phyloP scores from a whole-genome alignment of 2,888 invertebrate species.

The Oxytorus armatus region DNA sequence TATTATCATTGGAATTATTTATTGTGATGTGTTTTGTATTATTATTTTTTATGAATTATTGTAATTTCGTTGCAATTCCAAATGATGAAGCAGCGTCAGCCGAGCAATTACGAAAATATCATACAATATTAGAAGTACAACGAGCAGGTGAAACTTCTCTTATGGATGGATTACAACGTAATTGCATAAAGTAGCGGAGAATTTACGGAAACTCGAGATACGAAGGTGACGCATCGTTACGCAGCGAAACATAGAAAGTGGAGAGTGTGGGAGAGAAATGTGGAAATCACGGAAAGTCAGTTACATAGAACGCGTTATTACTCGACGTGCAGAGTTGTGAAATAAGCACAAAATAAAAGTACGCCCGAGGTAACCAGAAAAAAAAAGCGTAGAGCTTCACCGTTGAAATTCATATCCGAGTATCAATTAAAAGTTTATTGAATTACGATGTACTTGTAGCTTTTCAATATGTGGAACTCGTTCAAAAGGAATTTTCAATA shows the following conservation, averaged over 20 bases:
- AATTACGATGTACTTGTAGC: too few species aligned
- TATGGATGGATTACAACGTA: conserved; percentile 54
- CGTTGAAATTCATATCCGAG: neutral
- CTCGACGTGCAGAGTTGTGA: neutral
- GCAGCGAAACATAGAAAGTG: conserved; percentile 25
- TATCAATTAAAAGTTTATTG: too few species aligned
- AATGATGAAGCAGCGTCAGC: neutral
- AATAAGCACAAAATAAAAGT: neutral
- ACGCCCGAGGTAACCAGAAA: neutral
- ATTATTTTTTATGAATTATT: neutral
- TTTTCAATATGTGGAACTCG: neutral
- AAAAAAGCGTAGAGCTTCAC: neutral
- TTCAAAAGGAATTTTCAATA: too few species aligned
- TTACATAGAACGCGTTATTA: conserved; percentile 11
- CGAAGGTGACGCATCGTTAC: conserved; percentile 32
- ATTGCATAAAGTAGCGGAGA: conserved; percentile 55
- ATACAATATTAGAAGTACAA: conserved; percentile 13
- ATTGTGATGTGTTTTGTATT: too few species aligned
- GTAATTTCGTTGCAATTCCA: neutral
- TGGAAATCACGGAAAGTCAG: conserved; percentile 24
- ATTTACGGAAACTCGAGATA: conserved; percentile 47
- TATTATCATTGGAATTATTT: too few species aligned
- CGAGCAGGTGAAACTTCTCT: too few species aligned
- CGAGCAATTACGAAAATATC: conserved; percentile 3
- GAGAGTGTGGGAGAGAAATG: neutral